A percentile compares a stretch with the other conserved stretches of the same genome.
These are phyloP conservation scores for Nymphalis urticae DNA, from an alignment of 2,888 invertebrate species.

Conservation along the genomic window DNA sequence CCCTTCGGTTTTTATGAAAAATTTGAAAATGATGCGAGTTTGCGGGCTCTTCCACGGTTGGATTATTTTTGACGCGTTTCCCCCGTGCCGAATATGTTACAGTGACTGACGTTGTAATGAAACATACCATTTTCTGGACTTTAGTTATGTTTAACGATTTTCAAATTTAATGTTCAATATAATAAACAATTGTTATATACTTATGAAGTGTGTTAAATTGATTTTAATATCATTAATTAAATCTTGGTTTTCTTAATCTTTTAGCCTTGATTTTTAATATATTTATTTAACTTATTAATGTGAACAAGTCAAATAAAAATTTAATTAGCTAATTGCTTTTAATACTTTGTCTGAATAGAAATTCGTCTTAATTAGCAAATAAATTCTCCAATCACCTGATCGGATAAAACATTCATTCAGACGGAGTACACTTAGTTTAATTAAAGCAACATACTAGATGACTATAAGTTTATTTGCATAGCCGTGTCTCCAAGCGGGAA, in stretches of 20 bases:
- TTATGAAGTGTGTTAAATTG: no score
- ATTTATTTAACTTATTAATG: no score
- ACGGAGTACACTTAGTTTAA: slow-evolving; percentile 43
- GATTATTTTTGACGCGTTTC: slow-evolving; percentile 43
- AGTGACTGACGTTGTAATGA: slow-evolving; percentile 41
- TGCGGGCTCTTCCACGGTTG: slow-evolving; percentile 35
- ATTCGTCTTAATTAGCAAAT: slow-evolving; percentile 25
- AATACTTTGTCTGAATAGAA: slow-evolving; percentile 3
- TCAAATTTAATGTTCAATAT: neutral
- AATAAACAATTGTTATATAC: no score
- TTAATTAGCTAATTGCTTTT: slow-evolving; percentile 16
- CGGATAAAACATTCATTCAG: slow-evolving; percentile 35
- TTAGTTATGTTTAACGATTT: slow-evolving; percentile 10
- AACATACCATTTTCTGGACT: slow-evolving; percentile 34
- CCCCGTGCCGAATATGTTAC: slow-evolving; percentile 43
- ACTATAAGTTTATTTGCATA: slow-evolving; percentile 54
- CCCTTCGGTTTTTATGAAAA: slow-evolving; percentile 19
- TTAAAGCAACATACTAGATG: slow-evolving; percentile 51
- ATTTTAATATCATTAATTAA: no score
- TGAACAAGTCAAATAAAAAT: neutral
- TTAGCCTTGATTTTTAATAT: no score
- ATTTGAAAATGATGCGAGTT: slow-evolving; percentile 23
- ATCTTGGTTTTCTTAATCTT: no score
- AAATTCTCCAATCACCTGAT: slow-evolving; percentile 30
- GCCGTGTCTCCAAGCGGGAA: slow-evolving; percentile 49